Evolutionary conservation across 2,797 vertebrate species (phyloP), one percentile per base, ranked within the genome.

Genomic region (Apogon talboti): DNA sequence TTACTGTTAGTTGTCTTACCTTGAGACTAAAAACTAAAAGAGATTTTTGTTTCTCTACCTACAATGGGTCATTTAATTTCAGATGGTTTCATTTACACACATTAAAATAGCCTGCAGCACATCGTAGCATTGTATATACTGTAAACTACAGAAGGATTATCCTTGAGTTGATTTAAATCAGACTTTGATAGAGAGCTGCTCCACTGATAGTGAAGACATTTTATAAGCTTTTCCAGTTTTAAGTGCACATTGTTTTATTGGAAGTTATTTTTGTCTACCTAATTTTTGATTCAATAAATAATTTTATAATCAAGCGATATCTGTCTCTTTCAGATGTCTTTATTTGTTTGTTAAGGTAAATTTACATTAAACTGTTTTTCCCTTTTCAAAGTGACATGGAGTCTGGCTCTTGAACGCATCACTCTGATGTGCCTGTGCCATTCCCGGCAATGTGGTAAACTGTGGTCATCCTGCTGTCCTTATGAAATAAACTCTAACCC

Each of bases 261-360:
- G 10, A 62, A 35, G 12, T 71, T 82, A 66, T 81, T 85, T 82
- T 90, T 91, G 75, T 89, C 81, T 77, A 81, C 76, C 61, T 73
- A 58, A 71, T 82, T 85, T 85, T 90, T 82, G 71, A 89, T 84
- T 85, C 60, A 91, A 91, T 91, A 90, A 91, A 92, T 81, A 6
- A 82, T 87, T 92, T 91, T 90, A 57, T 87, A 89, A 89, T 86
- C 69, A 71, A 83, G 48, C 57, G 33, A 52, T 60, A 45, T 49
- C 7, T 12, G 40, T 50, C 38, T 44, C n/a, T 55, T 41, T 47
- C 28, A 11, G 6, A 43, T 30, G 42, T 18, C 14, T 30, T 38
- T 18, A 7, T 49, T 9, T 52, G 7, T 37, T 42, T 9, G 8
- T 33, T 33, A 6, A 1, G 30, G 30, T 33, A 3, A 33, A 33